Base-by-base conservation (phyloP, 2,113 vertebrate species). In the Lethenteron camtschaticum region DNA sequence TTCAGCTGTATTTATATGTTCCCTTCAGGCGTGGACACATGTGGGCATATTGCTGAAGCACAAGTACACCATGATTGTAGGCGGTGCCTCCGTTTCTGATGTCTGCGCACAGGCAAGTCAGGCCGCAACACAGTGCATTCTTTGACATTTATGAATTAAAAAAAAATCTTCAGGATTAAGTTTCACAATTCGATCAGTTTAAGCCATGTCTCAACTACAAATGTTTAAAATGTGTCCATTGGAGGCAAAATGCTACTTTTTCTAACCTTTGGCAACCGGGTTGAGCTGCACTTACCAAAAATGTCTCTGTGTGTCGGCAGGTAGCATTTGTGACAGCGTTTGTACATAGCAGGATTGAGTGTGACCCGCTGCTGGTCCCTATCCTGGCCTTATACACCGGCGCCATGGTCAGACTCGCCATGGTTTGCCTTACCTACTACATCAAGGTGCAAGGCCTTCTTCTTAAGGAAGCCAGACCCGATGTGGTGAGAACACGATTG, bases 31-130 rank as follows among this genome's bases (percentile, higher is more conserved):
- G 0, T 96, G 94, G 94, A 95, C 95, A 74, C 94, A 99, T 70
- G 88, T 91, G 73, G 94, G 94, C 73, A 99, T 99, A 75, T 86
- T 99, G 68, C 80, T 99, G 63, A 99, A 99, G 82, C 90, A 96
- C 80, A 99, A 99, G 69, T 86, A 87, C 82, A 99, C 91, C 71
- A 86, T 99, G 77, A 83, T 99, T 3, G 94, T 99, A 13, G 94
- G 90, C 74, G 94, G 88, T 68, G 90, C 94, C 73, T 96, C 94
- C n/a, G 91, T 99, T 77, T 96, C 91, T 57, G 94, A 99, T 72
- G 94, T 96, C 68, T 85, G 96, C 78, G 84, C 84, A 75, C 94
- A 99, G 89, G 91, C 96, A 80, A 78, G 9, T 41, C 41, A 41
- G 41, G 41, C 41, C 41, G 41, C 41, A 41, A 41, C 6, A 41